Percentiles rank a stretch among this genome's conserved stretches.
Conservation (phyloP, 2,113 vertebrate genomes). For the Gasterosteus nipponicus region DNA sequence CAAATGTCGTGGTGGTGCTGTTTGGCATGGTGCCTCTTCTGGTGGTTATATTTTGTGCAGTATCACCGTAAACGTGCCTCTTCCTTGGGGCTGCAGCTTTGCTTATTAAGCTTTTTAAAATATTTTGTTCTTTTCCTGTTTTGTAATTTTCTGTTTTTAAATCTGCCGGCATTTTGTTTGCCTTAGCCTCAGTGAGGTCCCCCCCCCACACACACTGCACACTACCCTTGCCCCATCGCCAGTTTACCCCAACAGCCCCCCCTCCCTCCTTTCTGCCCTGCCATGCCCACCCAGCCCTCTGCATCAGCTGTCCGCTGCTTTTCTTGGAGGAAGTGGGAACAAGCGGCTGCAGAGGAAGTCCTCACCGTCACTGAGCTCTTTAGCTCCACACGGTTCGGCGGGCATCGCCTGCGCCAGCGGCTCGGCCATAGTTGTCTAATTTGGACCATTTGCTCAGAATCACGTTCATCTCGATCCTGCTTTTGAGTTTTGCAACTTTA, state of each 20-base stretch:
- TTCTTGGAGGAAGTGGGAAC: slow-evolving; percentile 35
- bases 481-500: slow-evolving; percentile 81
- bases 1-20: slow-evolving; percentile 19
- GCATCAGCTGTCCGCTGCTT: slow-evolving; percentile 26
- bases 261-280: slow-evolving; percentile 18
- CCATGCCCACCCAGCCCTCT: slow-evolving; percentile 1
- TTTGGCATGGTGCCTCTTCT: background rate
- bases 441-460: slow-evolving; percentile 31
- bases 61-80: slow-evolving; percentile 50
- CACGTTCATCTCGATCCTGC: slow-evolving; percentile 57
- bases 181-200: slow-evolving; percentile 35
- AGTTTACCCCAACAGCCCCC: background rate
- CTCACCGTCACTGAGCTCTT: slow-evolving; percentile 35
- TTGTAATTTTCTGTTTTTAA: slow-evolving; percentile 67
- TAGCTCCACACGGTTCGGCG: slow-evolving; percentile 31
- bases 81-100: slow-evolving; percentile 37
- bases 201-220: background rate
- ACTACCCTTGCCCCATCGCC: background rate
- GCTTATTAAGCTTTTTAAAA: slow-evolving; percentile 46
- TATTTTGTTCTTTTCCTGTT: slow-evolving; percentile 20
- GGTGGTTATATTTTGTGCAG: background rate
- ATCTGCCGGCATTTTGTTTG: slow-evolving; percentile 50
- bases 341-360: slow-evolving; percentile 12
- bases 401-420: slow-evolving; percentile 19
- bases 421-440: slow-evolving; percentile 14